Evolutionary conservation across 2,797 vertebrate genomes (phyloP).

Genomic region (Melanogrammus aeglefinus): DNA sequence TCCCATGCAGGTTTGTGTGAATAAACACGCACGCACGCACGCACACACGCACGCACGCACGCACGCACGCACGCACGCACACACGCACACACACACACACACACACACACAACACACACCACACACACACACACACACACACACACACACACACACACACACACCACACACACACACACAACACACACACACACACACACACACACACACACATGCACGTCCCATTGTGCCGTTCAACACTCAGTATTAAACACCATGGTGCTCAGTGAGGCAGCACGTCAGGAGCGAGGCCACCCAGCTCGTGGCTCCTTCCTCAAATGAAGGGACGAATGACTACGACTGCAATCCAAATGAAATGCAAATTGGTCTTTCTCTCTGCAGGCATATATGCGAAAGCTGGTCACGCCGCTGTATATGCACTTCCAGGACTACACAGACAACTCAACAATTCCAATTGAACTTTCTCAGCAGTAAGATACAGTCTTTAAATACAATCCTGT

Average conservation of each 20-base stretch:
- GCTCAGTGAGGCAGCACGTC: background rate
- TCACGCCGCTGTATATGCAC: slow-evolving; percentile 63
- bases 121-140: background rate
- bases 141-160: slow-evolving; percentile 10
- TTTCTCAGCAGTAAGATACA: slow-evolving; percentile 80
- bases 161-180: slow-evolving; percentile 3
- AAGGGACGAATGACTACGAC: background rate
- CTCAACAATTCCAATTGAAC: background rate
- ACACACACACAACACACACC: slow-evolving; percentile 5
- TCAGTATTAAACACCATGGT: background rate
- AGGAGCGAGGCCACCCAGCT: background rate
- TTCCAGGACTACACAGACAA: slow-evolving; percentile 52
- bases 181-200: slow-evolving; percentile 10
- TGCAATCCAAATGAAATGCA: background rate
- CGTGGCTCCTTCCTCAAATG: background rate
- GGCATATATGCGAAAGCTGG: slow-evolving; percentile 78
- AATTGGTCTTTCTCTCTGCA: slow-evolving; percentile 47
- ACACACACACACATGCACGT: slow-evolving; percentile 3
- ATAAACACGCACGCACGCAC: slow-evolving; percentile 8
- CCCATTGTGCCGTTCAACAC: background rate
- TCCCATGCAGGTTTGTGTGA: slow-evolving; percentile 66
- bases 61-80: slow-evolving; percentile 3
- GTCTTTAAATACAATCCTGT: background rate
- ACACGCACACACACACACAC: background rate
- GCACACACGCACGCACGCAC: background rate